phyloP scores from a whole-genome alignment of 1,140 invertebrate genomes.

The Ditylenchus dipsaci region DNA sequence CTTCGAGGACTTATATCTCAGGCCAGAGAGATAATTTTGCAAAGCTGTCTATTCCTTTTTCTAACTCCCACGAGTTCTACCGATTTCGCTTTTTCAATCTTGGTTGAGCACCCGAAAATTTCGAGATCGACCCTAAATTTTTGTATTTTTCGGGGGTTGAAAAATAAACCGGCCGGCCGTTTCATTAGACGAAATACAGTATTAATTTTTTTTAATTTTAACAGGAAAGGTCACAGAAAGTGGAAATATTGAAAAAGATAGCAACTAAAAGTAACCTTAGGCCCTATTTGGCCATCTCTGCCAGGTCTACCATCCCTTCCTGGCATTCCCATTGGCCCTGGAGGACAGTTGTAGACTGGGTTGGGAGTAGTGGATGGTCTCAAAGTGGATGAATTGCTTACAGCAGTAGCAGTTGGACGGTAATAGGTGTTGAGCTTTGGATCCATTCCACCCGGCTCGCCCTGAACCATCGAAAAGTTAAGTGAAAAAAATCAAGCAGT shows the following conservation, averaged over 20 bases:
- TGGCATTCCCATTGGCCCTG: not conserved
- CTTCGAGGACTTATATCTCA: no score
- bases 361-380: not conserved
- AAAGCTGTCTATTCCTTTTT: no score
- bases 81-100: no score
- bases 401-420: not conserved
- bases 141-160: no score
- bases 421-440: no score
- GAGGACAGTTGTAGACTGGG: not conserved
- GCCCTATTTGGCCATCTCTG: conserved; percentile 11
- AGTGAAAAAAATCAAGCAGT: not conserved
- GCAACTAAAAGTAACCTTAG: not conserved
- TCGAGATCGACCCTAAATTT: no score
- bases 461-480: conserved; percentile 23
- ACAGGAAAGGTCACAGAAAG: conserved; percentile 3
- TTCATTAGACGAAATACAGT: no score
- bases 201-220: not conserved
- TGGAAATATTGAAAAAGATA: not conserved
- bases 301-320: conserved; percentile 4
- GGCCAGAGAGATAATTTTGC: no score
- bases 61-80: no score
- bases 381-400: not conserved
- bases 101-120: no score
- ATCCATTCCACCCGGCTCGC: conserved; percentile 24
- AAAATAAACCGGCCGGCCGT: no score